Evolutionary conservation across 2,113 vertebrate species (phyloP).

Genomic region (Sus scrofa): DNA sequence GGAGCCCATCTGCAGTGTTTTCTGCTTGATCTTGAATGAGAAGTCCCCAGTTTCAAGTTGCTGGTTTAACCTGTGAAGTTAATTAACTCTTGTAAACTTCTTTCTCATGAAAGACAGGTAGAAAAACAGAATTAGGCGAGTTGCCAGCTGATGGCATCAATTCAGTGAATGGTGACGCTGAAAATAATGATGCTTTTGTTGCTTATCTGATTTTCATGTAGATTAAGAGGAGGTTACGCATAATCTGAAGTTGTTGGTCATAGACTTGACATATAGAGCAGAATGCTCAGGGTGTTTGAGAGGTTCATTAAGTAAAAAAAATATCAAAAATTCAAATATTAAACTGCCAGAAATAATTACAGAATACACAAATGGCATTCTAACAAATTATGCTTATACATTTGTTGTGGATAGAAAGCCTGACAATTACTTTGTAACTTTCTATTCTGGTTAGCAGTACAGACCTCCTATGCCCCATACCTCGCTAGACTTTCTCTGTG

Average conservation of each 20-base stretch:
- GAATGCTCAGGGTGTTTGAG: neutral
- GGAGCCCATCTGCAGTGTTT: neutral
- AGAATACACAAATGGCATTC: neutral
- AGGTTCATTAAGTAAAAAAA: neutral
- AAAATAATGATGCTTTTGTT: neutral
- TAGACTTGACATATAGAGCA: neutral
- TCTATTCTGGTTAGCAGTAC: neutral
- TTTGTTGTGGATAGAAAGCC: neutral
- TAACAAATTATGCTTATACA: neutral
- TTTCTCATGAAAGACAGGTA: neutral
- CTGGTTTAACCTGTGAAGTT: neutral
- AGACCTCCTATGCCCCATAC: accelerated
- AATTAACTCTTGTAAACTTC: neutral
- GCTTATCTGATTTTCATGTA: neutral
- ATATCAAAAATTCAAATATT: neutral
- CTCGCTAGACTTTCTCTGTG: neutral
- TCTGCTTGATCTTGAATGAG: neutral
- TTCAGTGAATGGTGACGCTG: neutral
- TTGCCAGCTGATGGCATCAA: neutral
- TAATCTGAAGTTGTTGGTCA: neutral
- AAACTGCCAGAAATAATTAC: neutral
- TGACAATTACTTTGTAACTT: neutral
- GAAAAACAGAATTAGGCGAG: neutral
- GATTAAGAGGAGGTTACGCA: neutral
- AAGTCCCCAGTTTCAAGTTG: neutral